Percentiles rank a stretch among this genome's conserved stretches.
Conservation (phyloP, 1,140 invertebrate species). For the Phenacoccus solenopsis region DNA sequence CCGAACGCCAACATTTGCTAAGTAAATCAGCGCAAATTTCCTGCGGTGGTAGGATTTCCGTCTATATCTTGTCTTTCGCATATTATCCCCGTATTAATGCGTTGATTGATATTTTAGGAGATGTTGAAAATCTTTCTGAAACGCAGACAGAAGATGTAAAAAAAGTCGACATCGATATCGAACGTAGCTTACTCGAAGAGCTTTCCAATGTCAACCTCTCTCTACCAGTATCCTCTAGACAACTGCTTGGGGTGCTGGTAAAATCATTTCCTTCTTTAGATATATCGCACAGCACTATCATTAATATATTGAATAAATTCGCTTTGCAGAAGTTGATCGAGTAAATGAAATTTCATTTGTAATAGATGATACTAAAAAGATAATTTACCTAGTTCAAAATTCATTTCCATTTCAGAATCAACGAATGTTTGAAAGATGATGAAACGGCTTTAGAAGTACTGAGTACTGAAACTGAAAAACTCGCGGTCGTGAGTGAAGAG, state of each 20-base stretch:
- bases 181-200: neutral
- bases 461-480: conserved; percentile 31
- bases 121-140: conserved; percentile 46
- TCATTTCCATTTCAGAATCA: conserved; percentile 16
- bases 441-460: neutral
- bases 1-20: conserved; percentile 61
- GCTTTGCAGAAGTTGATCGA: conserved; percentile 71
- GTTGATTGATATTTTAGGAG: conserved; percentile 7
- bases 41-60: neutral
- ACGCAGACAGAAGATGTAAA: conserved; percentile 47
- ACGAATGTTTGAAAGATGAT: conserved; percentile 15
- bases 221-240: neutral
- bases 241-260: neutral
- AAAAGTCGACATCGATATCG: conserved; percentile 28
- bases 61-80: neutral
- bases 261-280: neutral
- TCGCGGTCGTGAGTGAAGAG: conserved; percentile 24
- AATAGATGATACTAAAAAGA: neutral
- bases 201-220: neutral
- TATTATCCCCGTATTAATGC: too few relatives aligned
- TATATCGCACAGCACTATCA: conserved; percentile 46
- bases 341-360: neutral
- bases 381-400: conserved; percentile 19
- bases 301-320: conserved; percentile 74
- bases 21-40: conserved; percentile 22